A percentile compares a stretch with the other conserved stretches of the same genome.
These are phyloP conservation scores for Indicator maculatus DNA, from an alignment of 2,113 vertebrate species.

Conservation along the genomic window DNA sequence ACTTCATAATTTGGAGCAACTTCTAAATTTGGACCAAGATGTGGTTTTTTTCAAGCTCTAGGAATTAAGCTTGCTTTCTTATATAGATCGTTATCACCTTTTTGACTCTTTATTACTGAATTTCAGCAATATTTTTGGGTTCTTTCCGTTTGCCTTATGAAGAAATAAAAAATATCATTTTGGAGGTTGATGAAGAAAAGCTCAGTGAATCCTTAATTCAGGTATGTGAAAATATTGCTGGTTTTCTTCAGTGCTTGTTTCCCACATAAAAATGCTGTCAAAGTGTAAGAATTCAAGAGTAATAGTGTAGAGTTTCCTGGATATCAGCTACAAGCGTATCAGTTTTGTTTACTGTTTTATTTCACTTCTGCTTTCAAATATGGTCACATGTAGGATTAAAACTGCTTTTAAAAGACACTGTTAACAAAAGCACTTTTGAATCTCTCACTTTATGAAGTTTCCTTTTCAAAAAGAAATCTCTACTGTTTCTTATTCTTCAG, in stretches of 20 bases:
- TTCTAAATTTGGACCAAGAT: neutral
- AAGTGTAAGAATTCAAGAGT: neutral
- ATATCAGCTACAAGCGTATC: neutral
- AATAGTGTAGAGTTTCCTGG: neutral
- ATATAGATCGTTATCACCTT: neutral
- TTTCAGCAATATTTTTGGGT: conserved; percentile 96
- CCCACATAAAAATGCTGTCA: fast-evolving
- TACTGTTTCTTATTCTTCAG: neutral
- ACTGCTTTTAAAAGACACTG: neutral
- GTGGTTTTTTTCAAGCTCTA: neutral
- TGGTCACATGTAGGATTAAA: neutral
- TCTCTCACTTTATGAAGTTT: neutral
- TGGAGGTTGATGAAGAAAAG: conserved; percentile 92
- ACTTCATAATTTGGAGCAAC: neutral
- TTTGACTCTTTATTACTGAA: conserved; percentile 37
- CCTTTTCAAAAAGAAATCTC: neutral
- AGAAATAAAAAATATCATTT: conserved; percentile 92
- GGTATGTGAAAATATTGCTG: conserved; percentile 74
- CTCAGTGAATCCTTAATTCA: conserved; percentile 95
- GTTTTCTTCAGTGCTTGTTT: neutral
- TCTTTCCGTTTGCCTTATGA: conserved; percentile 97
- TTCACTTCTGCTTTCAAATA: neutral
- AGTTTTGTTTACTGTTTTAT: neutral
- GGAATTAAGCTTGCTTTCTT: neutral
- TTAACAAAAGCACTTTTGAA: neutral